Conservation (phyloP, 2,797 vertebrate genomes). For the Enteromius treurensis region DNA sequence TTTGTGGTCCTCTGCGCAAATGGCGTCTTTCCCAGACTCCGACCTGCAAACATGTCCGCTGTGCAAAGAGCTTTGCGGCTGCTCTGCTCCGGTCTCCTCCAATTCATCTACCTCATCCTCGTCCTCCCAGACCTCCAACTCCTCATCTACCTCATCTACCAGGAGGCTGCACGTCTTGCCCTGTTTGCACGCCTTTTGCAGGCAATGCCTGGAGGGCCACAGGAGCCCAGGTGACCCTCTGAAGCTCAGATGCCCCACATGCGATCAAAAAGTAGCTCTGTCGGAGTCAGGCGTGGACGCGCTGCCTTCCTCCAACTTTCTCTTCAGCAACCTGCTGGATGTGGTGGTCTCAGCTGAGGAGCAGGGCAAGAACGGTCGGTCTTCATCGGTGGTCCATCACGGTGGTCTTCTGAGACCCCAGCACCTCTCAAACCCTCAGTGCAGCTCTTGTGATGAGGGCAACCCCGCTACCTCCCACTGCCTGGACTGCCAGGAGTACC, state of each 20-base stretch:
- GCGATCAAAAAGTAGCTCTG: slow-evolving; percentile 85
- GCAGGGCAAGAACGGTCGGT: slow-evolving; percentile 71
- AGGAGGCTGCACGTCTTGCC: slow-evolving; percentile 84
- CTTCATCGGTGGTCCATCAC: slow-evolving; percentile 64
- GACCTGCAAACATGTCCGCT: slow-evolving; percentile 85
- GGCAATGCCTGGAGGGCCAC: slow-evolving; percentile 85
- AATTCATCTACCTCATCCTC: slow-evolving; percentile 84
- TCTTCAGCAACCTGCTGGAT: slow-evolving; percentile 86
- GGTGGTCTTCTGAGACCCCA: slow-evolving; percentile 72
- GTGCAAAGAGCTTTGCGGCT: slow-evolving; percentile 87
- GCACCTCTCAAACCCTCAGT: slow-evolving; percentile 74
- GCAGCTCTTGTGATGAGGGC: slow-evolving; percentile 86
- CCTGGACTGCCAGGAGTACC: slow-evolving; percentile 87
- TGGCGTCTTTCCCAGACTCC: slow-evolving; percentile 86
- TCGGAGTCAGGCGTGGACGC: slow-evolving; percentile 85
- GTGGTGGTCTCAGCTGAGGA: slow-evolving; percentile 82
- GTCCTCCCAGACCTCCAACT: slow-evolving; percentile 82
- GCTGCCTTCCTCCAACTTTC: slow-evolving; percentile 83
- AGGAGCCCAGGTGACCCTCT: slow-evolving; percentile 76
- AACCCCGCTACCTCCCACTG: slow-evolving; percentile 84
- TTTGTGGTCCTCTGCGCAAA: slow-evolving; percentile 61
- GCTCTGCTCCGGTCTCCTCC: slow-evolving; percentile 84
- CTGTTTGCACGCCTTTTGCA: slow-evolving; percentile 87
- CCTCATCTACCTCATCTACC: slow-evolving; percentile 73
- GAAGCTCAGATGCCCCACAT: slow-evolving; percentile 84